Conservation (phyloP, 2,888 invertebrate genomes). For the Chrysomela aeneicollis region DNA sequence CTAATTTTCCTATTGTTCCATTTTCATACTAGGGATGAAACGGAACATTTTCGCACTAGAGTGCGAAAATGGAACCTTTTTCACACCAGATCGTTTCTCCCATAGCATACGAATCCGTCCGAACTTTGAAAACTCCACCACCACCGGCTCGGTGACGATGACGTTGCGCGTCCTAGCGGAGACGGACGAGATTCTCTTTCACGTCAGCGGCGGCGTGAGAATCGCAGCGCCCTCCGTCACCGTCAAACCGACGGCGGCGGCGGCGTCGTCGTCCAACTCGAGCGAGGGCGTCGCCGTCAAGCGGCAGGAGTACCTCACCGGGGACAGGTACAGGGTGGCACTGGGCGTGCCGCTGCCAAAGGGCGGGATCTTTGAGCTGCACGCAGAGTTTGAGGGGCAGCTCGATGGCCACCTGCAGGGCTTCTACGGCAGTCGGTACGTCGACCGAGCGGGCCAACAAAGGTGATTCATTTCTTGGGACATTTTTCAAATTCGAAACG, state of each 20-base stretch:
- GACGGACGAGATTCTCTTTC: conserved; percentile 61
- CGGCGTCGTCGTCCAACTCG: conserved; percentile 43
- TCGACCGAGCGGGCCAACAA: conserved; percentile 44
- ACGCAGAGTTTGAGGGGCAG: conserved; percentile 64
- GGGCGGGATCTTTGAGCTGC: conserved; percentile 59
- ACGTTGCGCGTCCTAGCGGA: conserved; percentile 56
- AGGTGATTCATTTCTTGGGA: conserved; percentile 37
- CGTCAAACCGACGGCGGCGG: conserved; percentile 47
- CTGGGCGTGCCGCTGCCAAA: conserved; percentile 56
- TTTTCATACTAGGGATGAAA: too few relatives aligned
- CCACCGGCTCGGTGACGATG: conserved; percentile 60
- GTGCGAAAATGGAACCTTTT: too few relatives aligned
- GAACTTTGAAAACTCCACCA: conserved; percentile 60
- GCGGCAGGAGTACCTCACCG: conserved; percentile 52
- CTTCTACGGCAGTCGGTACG: conserved; percentile 66
- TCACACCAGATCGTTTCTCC: too few relatives aligned
- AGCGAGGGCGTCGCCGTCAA: conserved; percentile 46
- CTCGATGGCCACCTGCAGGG: conserved; percentile 67
- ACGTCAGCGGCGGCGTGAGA: conserved; percentile 61
- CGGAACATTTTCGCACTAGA: too few relatives aligned
- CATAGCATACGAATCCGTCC: conserved; percentile 58
- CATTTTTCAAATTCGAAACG: too few relatives aligned
- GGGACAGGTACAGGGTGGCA: conserved; percentile 57
- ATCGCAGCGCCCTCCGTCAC: conserved; percentile 57
- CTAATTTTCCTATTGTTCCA: too few relatives aligned